Percentiles rank a stretch among this genome's conserved stretches.
Evolutionary conservation across 1,140 invertebrate genomes (phyloP).

Genomic region (Bilobella aurantiaca): DNA sequence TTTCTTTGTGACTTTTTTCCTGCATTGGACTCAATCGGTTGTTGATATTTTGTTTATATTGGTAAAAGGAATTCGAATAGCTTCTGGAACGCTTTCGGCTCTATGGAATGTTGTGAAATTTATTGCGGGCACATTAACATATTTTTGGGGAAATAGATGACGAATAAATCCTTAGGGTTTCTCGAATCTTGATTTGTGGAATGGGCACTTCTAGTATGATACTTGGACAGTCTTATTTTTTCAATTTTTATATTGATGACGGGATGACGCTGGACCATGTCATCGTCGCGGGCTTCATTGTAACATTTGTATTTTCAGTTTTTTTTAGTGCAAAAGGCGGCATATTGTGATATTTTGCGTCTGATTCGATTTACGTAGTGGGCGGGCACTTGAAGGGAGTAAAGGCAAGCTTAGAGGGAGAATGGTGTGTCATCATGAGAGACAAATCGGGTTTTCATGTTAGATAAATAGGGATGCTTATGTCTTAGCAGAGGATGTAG

Average conservation of each 20-base stretch:
- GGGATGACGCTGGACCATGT: no score
- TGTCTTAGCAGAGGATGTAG: background rate
- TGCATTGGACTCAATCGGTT: no score
- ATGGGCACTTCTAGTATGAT: background rate
- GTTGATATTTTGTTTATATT: no score
- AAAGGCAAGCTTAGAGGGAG: background rate
- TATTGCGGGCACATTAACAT: constrained; percentile 32
- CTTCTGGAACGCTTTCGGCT: background rate
- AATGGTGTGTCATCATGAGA: constrained; percentile 17
- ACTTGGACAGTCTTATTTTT: no score
- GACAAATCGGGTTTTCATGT: constrained; percentile 29
- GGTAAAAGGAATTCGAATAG: constrained; percentile 5
- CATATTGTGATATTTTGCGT: no score
- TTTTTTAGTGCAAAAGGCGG: no score
- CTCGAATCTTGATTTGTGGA: background rate
- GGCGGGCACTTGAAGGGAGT: no score
- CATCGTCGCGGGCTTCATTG: no score
- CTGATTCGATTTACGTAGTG: no score
- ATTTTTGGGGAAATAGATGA: constrained; percentile 34
- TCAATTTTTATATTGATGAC: no score
- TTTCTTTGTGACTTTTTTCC: no score
- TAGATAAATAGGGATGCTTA: constrained; percentile 24
- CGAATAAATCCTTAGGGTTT: constrained; percentile 28
- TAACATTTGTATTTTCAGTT: no score
- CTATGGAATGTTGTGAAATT: constrained; percentile 14